Conservation (phyloP, 2,797 vertebrate genomes). For the Labroides dimidiatus region DNA sequence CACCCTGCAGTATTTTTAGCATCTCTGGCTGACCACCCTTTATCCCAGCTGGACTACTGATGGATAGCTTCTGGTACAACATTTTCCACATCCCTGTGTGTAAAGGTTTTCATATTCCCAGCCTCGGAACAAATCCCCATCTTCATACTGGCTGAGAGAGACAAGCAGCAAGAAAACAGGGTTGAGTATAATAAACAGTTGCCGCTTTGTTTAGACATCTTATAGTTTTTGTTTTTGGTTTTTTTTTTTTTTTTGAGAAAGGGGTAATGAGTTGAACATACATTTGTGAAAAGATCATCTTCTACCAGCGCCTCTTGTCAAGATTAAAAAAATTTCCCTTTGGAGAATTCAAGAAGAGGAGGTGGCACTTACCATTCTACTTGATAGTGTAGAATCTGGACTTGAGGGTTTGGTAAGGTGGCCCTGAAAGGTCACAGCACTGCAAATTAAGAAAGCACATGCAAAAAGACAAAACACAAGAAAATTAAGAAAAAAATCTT, state of each 20-base stretch:
- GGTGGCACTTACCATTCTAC: too few species aligned
- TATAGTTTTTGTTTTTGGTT: too few species aligned
- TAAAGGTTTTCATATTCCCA: slow-evolving; percentile 14
- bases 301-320: neutral
- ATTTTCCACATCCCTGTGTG: slow-evolving; percentile 1
- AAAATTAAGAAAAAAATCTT: too few species aligned
- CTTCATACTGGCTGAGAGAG: neutral
- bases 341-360: neutral
- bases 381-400: too few species aligned
- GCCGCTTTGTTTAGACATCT: neutral
- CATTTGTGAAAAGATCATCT: neutral
- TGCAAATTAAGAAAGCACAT: too few species aligned
- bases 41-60: slow-evolving; percentile 17
- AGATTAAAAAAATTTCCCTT: neutral
- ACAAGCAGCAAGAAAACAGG: neutral
- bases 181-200: neutral
- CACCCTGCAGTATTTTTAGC: slow-evolving; percentile 40
- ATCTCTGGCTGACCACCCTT: neutral
- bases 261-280: neutral
- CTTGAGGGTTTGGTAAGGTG: too few species aligned
- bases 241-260: neutral
- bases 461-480: too few species aligned
- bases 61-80: slow-evolving; percentile 5
- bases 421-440: too few species aligned
- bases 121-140: slow-evolving; percentile 2